phyloP scores from a whole-genome alignment of 2,113 vertebrate genomes.

The Hiodon tergisus region DNA sequence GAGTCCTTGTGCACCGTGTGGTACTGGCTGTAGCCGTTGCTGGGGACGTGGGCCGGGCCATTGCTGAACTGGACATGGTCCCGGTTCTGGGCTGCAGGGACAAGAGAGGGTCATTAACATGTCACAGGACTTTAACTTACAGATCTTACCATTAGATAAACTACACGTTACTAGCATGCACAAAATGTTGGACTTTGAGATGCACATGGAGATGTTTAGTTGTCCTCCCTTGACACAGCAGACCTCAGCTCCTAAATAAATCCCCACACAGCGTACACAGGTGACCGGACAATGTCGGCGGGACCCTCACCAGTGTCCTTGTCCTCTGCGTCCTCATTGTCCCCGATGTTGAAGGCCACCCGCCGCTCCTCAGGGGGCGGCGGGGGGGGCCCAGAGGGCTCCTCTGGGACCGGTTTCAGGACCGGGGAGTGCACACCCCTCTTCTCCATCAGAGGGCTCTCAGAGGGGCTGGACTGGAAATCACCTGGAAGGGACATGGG shows the following conservation, averaged over 20 bases:
- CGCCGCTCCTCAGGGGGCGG: slow-evolving; percentile 68
- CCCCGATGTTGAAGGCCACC: slow-evolving; percentile 84
- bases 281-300: no score
- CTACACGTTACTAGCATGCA: not conserved
- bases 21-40: slow-evolving; percentile 83
- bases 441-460: slow-evolving; percentile 91
- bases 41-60: slow-evolving; percentile 70
- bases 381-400: slow-evolving; percentile 36
- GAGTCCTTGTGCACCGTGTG: slow-evolving; percentile 98
- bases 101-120: not conserved
- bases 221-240: not conserved
- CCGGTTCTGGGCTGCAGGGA: slow-evolving; percentile 48
- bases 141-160: not conserved
- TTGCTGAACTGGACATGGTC: slow-evolving; percentile 78
- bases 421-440: slow-evolving; percentile 60
- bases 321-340: slow-evolving; percentile 67
- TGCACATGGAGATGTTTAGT: not conserved
- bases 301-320: slow-evolving; percentile 57
- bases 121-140: not conserved
- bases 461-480: slow-evolving; percentile 81
- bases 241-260: not conserved
- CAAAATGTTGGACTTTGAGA: not conserved
- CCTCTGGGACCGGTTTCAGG: slow-evolving; percentile 70
- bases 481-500: slow-evolving; percentile 64
- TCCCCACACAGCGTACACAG: not conserved